phyloP scores from a whole-genome alignment of 2,888 invertebrate genomes.

The Morinoia aosen region DNA sequence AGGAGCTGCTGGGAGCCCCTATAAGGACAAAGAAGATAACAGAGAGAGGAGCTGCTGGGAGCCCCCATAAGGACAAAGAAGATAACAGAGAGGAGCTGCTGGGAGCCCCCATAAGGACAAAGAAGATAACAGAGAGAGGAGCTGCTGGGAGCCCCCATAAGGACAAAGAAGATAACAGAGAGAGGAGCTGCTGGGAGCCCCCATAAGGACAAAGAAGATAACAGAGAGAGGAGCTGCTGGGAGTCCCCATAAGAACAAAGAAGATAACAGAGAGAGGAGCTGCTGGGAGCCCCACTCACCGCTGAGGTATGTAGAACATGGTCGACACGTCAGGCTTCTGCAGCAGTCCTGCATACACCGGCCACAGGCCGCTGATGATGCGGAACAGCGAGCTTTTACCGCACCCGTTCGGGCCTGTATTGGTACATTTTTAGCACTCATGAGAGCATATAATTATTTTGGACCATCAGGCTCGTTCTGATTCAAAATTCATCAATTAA shows the following conservation, averaged over 20 bases:
- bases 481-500: not conserved
- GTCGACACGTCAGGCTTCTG: conserved; percentile 77
- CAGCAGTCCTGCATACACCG: conserved; percentile 86
- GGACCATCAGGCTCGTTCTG: not conserved
- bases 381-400: conserved; percentile 92
- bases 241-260: not conserved
- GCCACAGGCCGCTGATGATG: conserved; percentile 95
- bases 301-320: conserved; percentile 93
- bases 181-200: too few relatives aligned
- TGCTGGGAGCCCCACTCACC: conserved; percentile 71
- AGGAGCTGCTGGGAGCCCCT: too few relatives aligned
- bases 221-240: too few relatives aligned
- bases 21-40: too few relatives aligned
- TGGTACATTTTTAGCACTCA: not conserved
- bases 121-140: too few relatives aligned
- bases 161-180: too few relatives aligned
- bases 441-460: not conserved
- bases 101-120: too few relatives aligned
- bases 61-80: too few relatives aligned
- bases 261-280: not conserved
- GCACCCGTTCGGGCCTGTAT: conserved; percentile 89
- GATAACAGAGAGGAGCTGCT: too few relatives aligned
- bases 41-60: too few relatives aligned
- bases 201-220: too few relatives aligned
- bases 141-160: too few relatives aligned